Base-by-base conservation (phyloP, 2,888 invertebrate genomes). In the Tipula confusa region DNA sequence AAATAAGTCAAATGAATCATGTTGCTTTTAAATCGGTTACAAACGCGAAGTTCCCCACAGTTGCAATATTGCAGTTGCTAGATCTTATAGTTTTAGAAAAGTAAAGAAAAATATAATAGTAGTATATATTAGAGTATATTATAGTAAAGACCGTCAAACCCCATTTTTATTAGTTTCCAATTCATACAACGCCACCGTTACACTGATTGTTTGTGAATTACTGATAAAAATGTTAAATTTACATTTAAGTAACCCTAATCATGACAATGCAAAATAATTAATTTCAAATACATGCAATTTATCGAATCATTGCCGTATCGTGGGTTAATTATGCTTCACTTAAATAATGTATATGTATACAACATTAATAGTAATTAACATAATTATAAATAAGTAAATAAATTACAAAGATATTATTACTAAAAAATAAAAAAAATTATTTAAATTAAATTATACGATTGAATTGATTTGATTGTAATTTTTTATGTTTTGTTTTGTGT, bases 401-500 rank as follows among this genome's bases (percentile, higher is more conserved):
- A 64, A 64, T 24, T 64, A 64, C 64, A 64, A 64, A 64, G 18
- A 48, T 48, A 64, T 64, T 64, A 64, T 64, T 64, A 64, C 24
- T 64, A 64, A 24, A 64, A 64, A 64, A 24, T 18, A n/a, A n/a
- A n/a, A n/a, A n/a, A n/a, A n/a, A n/a, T n/a, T n/a, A 64, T 64
- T 64, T 64, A 64, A 64, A 64, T 64, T 64, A 64, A 64, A 64
- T 64, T 64, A 64, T 64, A 64, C 64, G 64, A 64, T 64, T 24
- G 64, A 64, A 64, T 64, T 64, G 64, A 64, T 64, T 64, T 64
- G 64, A 64, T 64, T 64, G 64, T 64, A 64, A 64, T 64, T 64
- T 64, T 64, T 64, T 24, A 24, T 64, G 64, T 64, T 64, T 24
- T 64, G 64, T 64, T 64, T 64, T 48, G 48, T 48, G 48, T 48